phyloP scores from a whole-genome alignment of 53 echinoderm and acorn worm genomes.

The Antedon mediterranea region DNA sequence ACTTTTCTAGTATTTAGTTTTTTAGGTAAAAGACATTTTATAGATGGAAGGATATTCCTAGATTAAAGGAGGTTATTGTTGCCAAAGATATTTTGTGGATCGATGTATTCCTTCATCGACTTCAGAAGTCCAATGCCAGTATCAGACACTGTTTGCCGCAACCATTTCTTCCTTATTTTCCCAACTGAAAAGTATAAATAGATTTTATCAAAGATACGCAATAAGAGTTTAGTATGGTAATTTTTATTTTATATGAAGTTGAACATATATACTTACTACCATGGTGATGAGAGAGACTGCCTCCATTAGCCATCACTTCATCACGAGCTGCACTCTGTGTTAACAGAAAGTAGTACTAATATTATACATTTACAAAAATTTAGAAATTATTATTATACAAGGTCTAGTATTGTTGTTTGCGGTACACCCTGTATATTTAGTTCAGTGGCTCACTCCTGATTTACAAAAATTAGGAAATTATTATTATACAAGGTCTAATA shows the following conservation, averaged over 20 bases:
- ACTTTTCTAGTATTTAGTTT: no score
- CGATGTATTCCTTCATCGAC: conserved; percentile 65
- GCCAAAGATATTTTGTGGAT: conserved; percentile 91
- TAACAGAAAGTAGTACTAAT: background rate
- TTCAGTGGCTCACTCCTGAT: no score
- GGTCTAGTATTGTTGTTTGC: no score
- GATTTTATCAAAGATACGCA: conserved; percentile 3
- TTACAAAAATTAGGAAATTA: no score
- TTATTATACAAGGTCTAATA: no score
- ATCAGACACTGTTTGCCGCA: conserved; percentile 59
- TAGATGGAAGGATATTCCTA: background rate
- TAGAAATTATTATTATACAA: no score
- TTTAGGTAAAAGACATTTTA: no score
- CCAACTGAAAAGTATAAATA: conserved; percentile 41
- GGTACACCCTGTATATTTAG: no score
- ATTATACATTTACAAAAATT: no score
- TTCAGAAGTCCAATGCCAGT: conserved; percentile 47
- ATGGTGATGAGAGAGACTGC: conserved; percentile 95
- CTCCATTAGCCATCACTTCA: conserved; percentile 83
- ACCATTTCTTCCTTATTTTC: conserved; percentile 75
- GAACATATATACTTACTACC: conserved; percentile 76
- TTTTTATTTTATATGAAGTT: no score
- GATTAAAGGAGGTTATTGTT: conserved; percentile 22
- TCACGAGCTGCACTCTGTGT: conserved; percentile 76
- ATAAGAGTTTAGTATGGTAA: no score